These are phyloP conservation scores for Urocolius indicus DNA, from an alignment of 2,113 vertebrate genomes.

Conservation along the genomic window DNA sequence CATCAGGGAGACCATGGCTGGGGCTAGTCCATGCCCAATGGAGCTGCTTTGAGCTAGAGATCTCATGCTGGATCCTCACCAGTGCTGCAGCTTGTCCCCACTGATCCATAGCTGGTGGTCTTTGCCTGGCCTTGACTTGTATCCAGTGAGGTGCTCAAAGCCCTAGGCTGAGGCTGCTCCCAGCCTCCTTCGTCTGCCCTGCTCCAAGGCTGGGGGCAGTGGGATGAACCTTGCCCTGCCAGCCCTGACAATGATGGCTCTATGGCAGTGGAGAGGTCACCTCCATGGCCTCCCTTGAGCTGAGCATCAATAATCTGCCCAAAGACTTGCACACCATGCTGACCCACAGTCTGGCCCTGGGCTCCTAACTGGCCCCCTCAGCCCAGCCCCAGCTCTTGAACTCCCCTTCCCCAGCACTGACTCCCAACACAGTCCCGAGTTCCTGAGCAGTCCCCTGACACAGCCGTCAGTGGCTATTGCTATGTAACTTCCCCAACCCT, in stretches of 20 bases:
- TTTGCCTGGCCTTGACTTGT: rapidly evolving
- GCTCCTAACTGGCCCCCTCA: not conserved
- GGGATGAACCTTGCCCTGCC: not conserved
- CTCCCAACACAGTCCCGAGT: not conserved
- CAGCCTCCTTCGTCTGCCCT: not conserved
- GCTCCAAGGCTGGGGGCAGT: not conserved
- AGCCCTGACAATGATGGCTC: not conserved
- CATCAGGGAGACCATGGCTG: not conserved
- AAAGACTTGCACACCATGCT: not conserved
- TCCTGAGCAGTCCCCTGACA: not conserved
- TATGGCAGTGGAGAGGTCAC: not conserved
- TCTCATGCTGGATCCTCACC: not conserved
- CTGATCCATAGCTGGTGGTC: not conserved
- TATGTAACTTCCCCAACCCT: not conserved
- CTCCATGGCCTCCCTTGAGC: not conserved
- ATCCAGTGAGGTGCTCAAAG: not conserved
- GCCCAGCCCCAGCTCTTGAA: not conserved
- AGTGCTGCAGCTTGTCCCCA: not conserved
- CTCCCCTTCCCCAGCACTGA: not conserved
- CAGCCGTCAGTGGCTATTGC: not conserved
- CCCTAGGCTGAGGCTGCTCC: not conserved
- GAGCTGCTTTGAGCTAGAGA: not conserved
- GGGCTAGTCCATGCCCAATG: not conserved
- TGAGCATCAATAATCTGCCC: not conserved
- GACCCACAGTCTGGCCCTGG: not conserved